Evolutionary conservation across 2,113 vertebrate genomes (phyloP).

Genomic region (Corythaeola cristata): DNA sequence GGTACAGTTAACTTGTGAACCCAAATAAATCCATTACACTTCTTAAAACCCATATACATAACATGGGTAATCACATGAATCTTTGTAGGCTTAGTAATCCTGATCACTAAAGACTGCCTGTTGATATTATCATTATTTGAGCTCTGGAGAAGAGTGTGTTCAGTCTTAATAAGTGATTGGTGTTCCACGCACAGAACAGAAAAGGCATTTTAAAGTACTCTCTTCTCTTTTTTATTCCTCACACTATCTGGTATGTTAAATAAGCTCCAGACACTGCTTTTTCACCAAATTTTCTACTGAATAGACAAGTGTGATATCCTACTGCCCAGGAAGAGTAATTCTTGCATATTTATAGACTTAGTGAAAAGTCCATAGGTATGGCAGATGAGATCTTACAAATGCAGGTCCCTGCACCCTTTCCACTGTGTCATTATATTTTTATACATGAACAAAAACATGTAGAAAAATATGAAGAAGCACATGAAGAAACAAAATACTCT

Average conservation of each 20-base stretch:
- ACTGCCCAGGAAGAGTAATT: not conserved
- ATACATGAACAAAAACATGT: not conserved
- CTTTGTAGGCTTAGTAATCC: not conserved
- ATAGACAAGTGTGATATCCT: conserved; percentile 5
- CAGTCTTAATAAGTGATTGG: not conserved
- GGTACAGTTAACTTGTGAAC: not conserved
- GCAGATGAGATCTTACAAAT: conserved; percentile 6
- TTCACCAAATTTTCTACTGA: conserved; percentile 4
- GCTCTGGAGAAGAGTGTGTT: not conserved
- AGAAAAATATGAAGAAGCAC: not conserved
- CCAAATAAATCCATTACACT: not conserved
- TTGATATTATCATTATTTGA: not conserved
- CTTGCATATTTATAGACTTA: not conserved
- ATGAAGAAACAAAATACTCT: not conserved
- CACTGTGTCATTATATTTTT: not conserved
- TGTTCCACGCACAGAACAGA: not conserved
- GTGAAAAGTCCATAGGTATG: not conserved
- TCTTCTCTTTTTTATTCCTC: not conserved
- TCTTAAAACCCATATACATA: not conserved
- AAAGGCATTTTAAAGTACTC: not conserved
- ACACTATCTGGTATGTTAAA: not conserved
- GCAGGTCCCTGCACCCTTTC: not conserved
- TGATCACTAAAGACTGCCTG: not conserved
- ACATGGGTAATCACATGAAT: not conserved
- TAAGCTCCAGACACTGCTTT: conserved; percentile 12